Base-by-base conservation (phyloP, 2,113 vertebrate genomes). In the Ursus arctos region DNA sequence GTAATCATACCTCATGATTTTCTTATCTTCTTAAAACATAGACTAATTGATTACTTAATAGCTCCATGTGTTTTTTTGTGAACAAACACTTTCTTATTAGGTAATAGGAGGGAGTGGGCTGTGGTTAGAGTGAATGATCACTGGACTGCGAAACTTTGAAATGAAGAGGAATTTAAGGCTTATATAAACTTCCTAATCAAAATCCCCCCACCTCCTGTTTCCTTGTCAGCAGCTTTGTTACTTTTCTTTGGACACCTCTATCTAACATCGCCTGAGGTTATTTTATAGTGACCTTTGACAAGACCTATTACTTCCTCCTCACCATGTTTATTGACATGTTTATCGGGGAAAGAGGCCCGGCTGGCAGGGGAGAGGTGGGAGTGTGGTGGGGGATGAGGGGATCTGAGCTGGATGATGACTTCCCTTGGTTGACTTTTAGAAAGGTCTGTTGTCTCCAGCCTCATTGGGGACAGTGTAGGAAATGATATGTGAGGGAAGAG, bases 281-380 rank as follows among this genome's bases (percentile, higher is more conserved):
- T 97, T 98, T 97, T 97, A 98, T 96, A 97, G 96, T 97, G 98
- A 98, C 97, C 97, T 98, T 98, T 98, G 98, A 98, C 97, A 97
- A 98, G 96, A 97, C 98, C 95, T 97, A 88, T 98, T 98, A 95
- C 97, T 98, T 98, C 97, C 96, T 96, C 97, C 97, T 98, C 98
- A 94, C 74, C 91, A 92, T 88, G 96, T 98, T 98, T 97, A 96
- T 96, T 74, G 93, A 69, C 93, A 94, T 88, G 96, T 98, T 98
- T 97, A 96, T 96, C 76, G 88, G 95, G 97, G 91, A 97, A 83
- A 93, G 95, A 97, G 97, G 96, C 97, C 94, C 98, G 82, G 8
- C 61, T 71, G 88, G 90, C 94, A 97, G 95, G 91, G 92, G 43
- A 72, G 36, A 40, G 43, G 8, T 77, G 33, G 28, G 22, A 88